phyloP scores from a whole-genome alignment of 2,113 vertebrate species.

The Astur gentilis region DNA sequence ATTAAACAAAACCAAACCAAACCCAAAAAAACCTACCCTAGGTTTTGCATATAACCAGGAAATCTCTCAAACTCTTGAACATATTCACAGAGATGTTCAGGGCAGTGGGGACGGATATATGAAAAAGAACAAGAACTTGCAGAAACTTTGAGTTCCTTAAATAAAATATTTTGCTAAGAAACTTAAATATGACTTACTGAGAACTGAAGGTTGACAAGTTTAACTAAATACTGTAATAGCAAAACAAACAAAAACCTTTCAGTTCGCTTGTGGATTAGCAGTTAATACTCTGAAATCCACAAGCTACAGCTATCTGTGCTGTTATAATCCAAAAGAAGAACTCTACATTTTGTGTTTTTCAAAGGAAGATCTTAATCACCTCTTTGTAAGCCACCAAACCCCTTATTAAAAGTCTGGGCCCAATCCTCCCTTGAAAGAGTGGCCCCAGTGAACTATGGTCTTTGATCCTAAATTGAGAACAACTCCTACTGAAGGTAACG shows the following conservation, averaged over 20 bases:
- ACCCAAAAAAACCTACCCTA: background rate
- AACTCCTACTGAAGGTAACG: background rate
- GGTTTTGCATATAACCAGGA: background rate
- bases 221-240: slow-evolving; percentile 40
- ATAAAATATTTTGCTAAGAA: slow-evolving; percentile 25
- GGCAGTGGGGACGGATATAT: background rate
- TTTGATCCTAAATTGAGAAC: slow-evolving; percentile 61
- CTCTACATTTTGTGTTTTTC: slow-evolving; percentile 43
- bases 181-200: slow-evolving; percentile 35
- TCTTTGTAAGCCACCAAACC: slow-evolving; percentile 47
- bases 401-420: slow-evolving; percentile 49
- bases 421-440: slow-evolving; percentile 31
- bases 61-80: background rate
- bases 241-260: slow-evolving; percentile 57
- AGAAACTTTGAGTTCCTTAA: background rate
- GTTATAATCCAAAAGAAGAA: slow-evolving; percentile 54
- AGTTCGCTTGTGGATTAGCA: slow-evolving; percentile 46
- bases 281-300: slow-evolving; percentile 55
- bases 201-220: slow-evolving; percentile 29
- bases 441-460: background rate
- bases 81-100: background rate
- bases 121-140: background rate
- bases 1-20: background rate
- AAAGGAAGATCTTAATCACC: slow-evolving; percentile 62
- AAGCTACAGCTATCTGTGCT: slow-evolving; percentile 35